Evolutionary conservation across 2,888 invertebrate species (phyloP).

Genomic region (Tetanocera ferruginea): DNA sequence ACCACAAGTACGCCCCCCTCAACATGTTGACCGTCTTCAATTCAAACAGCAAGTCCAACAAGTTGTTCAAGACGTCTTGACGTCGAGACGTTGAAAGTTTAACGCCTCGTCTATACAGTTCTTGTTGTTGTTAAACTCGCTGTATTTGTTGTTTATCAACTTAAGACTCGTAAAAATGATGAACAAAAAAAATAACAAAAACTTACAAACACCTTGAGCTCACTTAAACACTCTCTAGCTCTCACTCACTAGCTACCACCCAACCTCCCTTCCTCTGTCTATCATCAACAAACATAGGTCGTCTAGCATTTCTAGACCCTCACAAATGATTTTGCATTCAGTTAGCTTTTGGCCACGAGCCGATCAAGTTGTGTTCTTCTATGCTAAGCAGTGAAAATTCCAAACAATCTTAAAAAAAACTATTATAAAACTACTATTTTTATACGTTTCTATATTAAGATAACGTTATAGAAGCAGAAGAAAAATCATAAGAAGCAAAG

Average conservation of each 20-base stretch:
- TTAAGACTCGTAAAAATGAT: no score
- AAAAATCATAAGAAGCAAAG: background rate
- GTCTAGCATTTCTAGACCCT: constrained; percentile 43
- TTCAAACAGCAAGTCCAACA: background rate
- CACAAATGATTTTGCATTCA: constrained; percentile 50
- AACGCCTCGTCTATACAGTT: background rate
- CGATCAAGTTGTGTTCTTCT: constrained; percentile 57
- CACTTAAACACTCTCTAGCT: background rate
- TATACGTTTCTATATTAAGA: background rate
- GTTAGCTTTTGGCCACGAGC: constrained; percentile 57
- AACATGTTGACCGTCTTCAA: background rate
- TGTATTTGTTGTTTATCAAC: background rate
- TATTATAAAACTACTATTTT: background rate
- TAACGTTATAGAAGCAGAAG: background rate
- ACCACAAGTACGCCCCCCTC: background rate
- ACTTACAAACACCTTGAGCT: background rate
- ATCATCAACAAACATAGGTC: background rate
- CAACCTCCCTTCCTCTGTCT: background rate
- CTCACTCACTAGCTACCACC: background rate
- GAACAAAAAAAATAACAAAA: background rate
- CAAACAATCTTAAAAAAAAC: background rate
- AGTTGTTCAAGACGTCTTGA: background rate
- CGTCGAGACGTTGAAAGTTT: background rate
- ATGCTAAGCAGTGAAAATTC: background rate
- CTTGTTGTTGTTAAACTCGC: background rate